These are phyloP conservation scores for Andrena bucephala DNA, from an alignment of 2,888 invertebrate genomes.

Conservation along the genomic window DNA sequence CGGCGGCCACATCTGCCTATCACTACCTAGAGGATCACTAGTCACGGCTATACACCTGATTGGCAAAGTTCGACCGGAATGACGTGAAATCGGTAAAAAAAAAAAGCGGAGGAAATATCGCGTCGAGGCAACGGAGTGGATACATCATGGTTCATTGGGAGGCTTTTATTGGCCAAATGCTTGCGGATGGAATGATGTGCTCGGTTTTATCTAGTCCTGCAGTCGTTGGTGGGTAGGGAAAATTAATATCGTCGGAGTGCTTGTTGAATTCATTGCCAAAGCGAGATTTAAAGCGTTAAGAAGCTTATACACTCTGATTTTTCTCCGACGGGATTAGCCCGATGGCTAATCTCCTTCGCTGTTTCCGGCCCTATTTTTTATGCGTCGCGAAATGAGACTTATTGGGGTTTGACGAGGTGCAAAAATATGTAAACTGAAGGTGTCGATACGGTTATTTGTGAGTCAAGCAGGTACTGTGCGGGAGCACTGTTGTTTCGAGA, in stretches of 20 bases:
- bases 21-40: no score
- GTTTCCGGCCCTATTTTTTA: neutral
- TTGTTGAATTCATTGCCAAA: no score
- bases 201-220: neutral
- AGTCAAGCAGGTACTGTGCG: slow-evolving; percentile 35
- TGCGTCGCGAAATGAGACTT: neutral
- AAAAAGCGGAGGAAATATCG: neutral
- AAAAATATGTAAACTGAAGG: slow-evolving; percentile 48
- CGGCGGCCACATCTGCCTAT: no score
- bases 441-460: slow-evolving; percentile 49
- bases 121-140: neutral
- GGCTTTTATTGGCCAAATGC: neutral
- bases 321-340: no score
- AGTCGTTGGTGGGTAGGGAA: neutral
- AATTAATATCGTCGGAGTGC: no score
- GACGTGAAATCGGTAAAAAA: neutral
- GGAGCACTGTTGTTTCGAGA: slow-evolving; percentile 34
- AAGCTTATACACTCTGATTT: no score
- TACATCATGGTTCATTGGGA: neutral
- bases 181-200: neutral
- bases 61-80: slow-evolving; percentile 38
- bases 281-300: no score
- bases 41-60: slow-evolving; percentile 41
- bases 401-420: slow-evolving; percentile 17
- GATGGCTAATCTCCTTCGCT: no score